Base-by-base conservation (phyloP, 1,140 invertebrate species). In the Drosophila quadrilineata region DNA sequence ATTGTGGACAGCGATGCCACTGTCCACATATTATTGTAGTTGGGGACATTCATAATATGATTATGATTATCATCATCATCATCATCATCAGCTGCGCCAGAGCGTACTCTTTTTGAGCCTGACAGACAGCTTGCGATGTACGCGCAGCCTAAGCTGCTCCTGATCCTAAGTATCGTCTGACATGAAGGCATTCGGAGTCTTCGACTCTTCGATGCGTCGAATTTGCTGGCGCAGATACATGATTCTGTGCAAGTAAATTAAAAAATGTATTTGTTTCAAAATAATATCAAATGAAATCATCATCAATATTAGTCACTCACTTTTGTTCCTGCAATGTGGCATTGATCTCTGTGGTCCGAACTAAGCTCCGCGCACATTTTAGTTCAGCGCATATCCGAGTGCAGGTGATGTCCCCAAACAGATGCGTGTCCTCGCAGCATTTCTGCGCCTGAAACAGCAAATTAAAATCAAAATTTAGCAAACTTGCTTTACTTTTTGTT, bases 301-400 rank as follows among this genome's bases (percentile, higher is more conserved):
- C 10, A 16, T 45, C 14, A 36, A 41, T 10, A 9, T 8, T 3
- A 10, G 2, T 16, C 53, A 90, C 91, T 89, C 88, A 98, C 97
- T 97, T 97, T 93, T 98, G 97, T 93, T 98, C 97, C 92, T 98
- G 96, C 90, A 98, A 91, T 64, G 97, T 98, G 56, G 97, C 96
- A 92, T 98, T 96, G 90, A 98, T 98, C 93, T 99, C 97, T 24
- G 96, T 97, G 84, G 97, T 93, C 80, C 98, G 93, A 67, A 99
- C 98, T 87, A 98, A 92, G 68, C 97, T 98, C 68, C 98, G 93
- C 68, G 97, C 96, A 90, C 96, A 96, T 91, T 99, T 99, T 59
- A 99, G 91, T 88, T 99, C 97, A 24, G 97, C 95, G 43, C 97
- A 98, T 69, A 99, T 97, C 91, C 96, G 94, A 70, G 97, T 98